phyloP scores from a whole-genome alignment of 1,140 invertebrate species.

The Drosophila athabasca region DNA sequence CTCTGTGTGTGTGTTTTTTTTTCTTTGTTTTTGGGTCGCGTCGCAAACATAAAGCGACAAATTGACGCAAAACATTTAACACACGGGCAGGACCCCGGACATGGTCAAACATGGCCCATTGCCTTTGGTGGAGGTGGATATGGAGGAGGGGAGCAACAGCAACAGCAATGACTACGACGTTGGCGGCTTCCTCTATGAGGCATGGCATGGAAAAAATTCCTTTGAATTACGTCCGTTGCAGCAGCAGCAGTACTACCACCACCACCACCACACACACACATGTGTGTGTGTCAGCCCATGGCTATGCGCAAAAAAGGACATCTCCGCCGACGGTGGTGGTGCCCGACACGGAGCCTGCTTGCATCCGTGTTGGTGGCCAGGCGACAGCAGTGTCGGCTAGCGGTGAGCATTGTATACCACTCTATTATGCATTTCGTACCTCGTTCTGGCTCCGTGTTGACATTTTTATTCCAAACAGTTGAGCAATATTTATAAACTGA shows the following conservation, averaged over 20 bases:
- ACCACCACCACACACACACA: constrained; percentile 15
- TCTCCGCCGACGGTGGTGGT: constrained; percentile 48
- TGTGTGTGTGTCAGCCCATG: constrained; percentile 41
- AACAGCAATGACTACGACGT: constrained; percentile 27
- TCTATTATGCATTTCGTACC: constrained; percentile 74
- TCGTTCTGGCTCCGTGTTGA: constrained; percentile 68
- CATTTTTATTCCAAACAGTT: constrained; percentile 79
- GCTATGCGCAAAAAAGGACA: constrained; percentile 79
- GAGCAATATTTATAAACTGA: constrained; percentile 73
- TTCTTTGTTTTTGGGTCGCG: neutral
- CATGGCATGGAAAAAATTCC: constrained; percentile 62
- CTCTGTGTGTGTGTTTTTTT: neutral
- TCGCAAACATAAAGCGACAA: constrained; percentile 46
- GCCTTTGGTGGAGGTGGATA: too few species aligned
- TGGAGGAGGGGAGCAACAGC: neutral
- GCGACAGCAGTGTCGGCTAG: neutral
- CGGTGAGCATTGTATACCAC: constrained; percentile 45
- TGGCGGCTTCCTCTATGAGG: constrained; percentile 58
- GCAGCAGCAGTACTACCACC: constrained; percentile 4
- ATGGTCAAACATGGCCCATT: constrained; percentile 49
- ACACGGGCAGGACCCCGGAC: constrained; percentile 31
- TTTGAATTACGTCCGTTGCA: constrained; percentile 68
- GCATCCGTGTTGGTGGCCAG: constrained; percentile 1
- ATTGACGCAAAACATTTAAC: constrained; percentile 81
- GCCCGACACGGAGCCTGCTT: constrained; percentile 6